These are phyloP conservation scores for Linyphia triangularis DNA, from an alignment of 2,888 invertebrate species.

Conservation along the genomic window DNA sequence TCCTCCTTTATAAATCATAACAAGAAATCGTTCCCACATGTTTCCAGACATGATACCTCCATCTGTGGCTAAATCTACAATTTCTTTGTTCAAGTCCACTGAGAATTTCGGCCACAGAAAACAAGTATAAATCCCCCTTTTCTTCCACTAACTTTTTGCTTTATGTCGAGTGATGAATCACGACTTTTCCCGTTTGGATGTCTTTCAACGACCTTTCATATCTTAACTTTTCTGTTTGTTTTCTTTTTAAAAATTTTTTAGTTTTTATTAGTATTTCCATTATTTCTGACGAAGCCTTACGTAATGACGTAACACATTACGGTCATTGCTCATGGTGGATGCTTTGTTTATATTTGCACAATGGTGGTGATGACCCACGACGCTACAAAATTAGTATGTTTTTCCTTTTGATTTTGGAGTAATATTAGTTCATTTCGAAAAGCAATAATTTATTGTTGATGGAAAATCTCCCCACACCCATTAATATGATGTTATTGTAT, in stretches of 20 bases:
- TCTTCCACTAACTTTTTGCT: not conserved
- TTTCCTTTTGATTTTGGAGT: no score
- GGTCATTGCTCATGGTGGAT: constrained; percentile 35
- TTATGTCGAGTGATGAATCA: constrained; percentile 59
- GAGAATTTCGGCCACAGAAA: constrained; percentile 39
- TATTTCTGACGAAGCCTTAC: constrained; percentile 8
- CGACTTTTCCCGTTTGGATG: constrained; percentile 41
- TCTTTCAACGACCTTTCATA: constrained; percentile 11
- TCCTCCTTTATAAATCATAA: constrained; percentile 22
- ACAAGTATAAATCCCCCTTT: not conserved
- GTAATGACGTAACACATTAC: constrained; percentile 5
- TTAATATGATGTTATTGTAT: no score
- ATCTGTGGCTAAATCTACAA: constrained; percentile 46
- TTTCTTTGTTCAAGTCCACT: constrained; percentile 57
- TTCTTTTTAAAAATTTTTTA: not conserved
- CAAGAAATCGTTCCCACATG: constrained; percentile 43
- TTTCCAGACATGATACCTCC: constrained; percentile 33
- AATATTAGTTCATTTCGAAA: no score
- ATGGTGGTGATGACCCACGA: not conserved
- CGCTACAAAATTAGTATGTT: no score
- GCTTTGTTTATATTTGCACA: not conserved
- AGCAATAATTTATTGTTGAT: no score
- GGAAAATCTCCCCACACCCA: no score
- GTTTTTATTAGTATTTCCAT: constrained; percentile 23
- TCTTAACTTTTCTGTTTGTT: not conserved